A percentile compares a stretch with the other conserved stretches of the same genome.
These are phyloP conservation scores for Upupa epops DNA, from an alignment of 2,113 vertebrate genomes.

Conservation along the genomic window DNA sequence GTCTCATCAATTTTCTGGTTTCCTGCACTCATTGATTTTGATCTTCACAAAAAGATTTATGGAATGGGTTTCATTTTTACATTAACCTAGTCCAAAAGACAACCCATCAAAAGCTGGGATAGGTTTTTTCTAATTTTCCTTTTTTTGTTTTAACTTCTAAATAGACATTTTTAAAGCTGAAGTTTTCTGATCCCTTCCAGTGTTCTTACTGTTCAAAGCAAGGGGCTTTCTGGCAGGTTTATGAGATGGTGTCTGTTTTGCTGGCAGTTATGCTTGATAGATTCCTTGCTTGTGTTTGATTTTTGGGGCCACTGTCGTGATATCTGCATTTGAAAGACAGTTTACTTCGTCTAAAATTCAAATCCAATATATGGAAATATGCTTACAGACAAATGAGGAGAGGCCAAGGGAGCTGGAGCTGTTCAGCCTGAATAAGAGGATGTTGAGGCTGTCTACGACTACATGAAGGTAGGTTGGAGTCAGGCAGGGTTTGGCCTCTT, in stretches of 20 bases:
- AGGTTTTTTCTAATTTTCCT: background rate
- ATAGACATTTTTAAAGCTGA: background rate
- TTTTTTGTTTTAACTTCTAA: background rate
- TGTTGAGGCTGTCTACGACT: too few species aligned
- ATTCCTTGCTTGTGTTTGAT: constrained; percentile 1
- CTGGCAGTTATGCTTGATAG: constrained; percentile 53
- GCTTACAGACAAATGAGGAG: background rate
- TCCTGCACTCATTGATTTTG: constrained; percentile 59
- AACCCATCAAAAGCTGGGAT: background rate
- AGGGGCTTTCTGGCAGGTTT: constrained; percentile 64
- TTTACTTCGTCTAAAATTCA: constrained; percentile 31
- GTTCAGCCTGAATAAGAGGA: too few species aligned
- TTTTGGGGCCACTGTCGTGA: background rate
- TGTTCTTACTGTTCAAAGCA: constrained; percentile 51
- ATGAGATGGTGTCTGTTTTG: constrained; percentile 48
- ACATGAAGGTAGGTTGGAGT: too few species aligned
- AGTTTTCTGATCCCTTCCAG: constrained; percentile 4
- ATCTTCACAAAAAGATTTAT: constrained; percentile 65
- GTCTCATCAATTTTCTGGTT: constrained; percentile 51
- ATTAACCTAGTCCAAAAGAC: constrained; percentile 41
- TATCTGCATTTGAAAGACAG: constrained; percentile 50
- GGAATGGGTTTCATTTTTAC: background rate
- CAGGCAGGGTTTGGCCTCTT: too few species aligned
- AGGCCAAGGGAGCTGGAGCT: too few species aligned
- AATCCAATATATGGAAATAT: constrained; percentile 22